Percentiles rank a stretch among this genome's conserved stretches.
These are phyloP conservation scores for Synanthedon myopaeformis DNA, from an alignment of 2,888 invertebrate genomes.

Conservation along the genomic window DNA sequence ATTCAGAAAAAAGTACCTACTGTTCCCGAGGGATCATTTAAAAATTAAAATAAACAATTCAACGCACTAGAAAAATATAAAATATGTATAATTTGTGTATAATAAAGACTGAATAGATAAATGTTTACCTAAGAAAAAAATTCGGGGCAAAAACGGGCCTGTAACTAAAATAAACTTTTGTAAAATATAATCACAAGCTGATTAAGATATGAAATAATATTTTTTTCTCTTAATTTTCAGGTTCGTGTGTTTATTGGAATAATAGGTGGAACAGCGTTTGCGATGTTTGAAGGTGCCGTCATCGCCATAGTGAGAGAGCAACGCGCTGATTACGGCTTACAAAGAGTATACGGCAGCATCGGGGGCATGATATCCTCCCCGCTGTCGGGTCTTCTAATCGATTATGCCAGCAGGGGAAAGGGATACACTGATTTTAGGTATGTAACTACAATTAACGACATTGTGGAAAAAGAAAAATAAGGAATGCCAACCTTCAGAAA, in stretches of 20 bases:
- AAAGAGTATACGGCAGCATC: conserved; percentile 80
- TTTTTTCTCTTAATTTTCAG: conserved; percentile 16
- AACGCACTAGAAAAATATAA: too few species aligned
- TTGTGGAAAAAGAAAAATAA: neutral
- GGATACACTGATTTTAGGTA: conserved; percentile 81
- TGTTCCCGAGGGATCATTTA: too few species aligned
- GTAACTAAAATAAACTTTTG: too few species aligned
- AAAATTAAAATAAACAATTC: too few species aligned
- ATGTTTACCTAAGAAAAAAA: too few species aligned
- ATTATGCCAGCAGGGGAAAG: conserved; percentile 78
- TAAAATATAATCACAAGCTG: too few species aligned
- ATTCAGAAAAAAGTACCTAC: too few species aligned
- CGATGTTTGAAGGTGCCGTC: conserved; percentile 85
- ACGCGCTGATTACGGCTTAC: conserved; percentile 82
- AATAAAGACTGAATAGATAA: too few species aligned
- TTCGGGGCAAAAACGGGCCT: too few species aligned
- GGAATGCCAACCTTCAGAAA: too few species aligned
- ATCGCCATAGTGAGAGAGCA: conserved; percentile 81
- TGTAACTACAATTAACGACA: neutral
- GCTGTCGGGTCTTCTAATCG: conserved; percentile 78
- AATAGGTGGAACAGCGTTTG: conserved; percentile 80
- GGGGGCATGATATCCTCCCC: conserved; percentile 86
- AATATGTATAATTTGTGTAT: too few species aligned
- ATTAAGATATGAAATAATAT: neutral
- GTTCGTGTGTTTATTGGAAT: conserved; percentile 73